Percentiles rank a stretch among this genome's conserved stretches.
These are phyloP conservation scores for Drosophila albomicans DNA, from an alignment of 1,140 invertebrate genomes.

Conservation along the genomic window DNA sequence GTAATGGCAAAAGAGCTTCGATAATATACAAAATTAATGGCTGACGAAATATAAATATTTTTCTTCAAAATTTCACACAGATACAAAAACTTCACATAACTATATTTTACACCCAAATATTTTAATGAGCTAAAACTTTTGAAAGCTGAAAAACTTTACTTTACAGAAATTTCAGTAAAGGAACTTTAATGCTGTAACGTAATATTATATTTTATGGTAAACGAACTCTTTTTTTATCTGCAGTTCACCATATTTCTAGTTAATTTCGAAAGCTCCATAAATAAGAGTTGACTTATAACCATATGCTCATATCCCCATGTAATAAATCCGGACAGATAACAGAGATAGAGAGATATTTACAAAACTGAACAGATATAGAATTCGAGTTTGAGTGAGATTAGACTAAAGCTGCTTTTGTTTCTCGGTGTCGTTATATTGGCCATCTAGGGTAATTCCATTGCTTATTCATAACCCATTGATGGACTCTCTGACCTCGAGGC, in stretches of 20 bases:
- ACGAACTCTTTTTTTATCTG: too few species aligned
- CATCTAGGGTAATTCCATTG: conserved; percentile 18
- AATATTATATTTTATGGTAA: too few species aligned
- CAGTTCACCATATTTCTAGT: background rate
- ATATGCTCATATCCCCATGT: background rate
- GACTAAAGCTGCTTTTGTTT: conserved; percentile 9
- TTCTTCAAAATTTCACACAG: too few species aligned
- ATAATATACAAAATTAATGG: too few species aligned
- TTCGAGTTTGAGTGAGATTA: background rate
- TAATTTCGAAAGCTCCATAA: background rate
- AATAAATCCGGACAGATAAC: background rate
- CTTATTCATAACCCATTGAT: conserved; percentile 60
- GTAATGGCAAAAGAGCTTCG: background rate
- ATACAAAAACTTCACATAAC: too few species aligned
- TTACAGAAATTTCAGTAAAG: too few species aligned
- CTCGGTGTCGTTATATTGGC: background rate
- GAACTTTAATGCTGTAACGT: too few species aligned
- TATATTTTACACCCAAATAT: too few species aligned
- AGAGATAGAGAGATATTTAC: background rate
- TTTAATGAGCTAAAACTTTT: too few species aligned
- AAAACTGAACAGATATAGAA: background rate
- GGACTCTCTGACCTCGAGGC: conserved; percentile 1
- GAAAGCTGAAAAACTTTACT: too few species aligned
- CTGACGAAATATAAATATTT: too few species aligned
- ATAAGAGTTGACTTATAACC: background rate